Percentiles rank a stretch among this genome's conserved stretches.
Evolutionary conservation across 1,140 invertebrate genomes (phyloP).

Genomic region (Aporrectodea caliginosa): DNA sequence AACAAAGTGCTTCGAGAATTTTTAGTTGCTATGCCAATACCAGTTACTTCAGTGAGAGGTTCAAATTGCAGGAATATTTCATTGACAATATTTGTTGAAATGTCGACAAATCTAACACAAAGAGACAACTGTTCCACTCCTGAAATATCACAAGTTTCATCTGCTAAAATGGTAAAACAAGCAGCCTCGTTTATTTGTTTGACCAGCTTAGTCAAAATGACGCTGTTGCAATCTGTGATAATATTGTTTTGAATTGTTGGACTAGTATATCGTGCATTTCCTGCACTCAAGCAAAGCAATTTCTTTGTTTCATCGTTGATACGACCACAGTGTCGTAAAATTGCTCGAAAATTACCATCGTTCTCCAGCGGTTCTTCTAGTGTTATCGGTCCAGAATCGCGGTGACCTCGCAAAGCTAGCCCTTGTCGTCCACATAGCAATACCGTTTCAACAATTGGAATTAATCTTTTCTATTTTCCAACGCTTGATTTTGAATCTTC

Average conservation of each 20-base stretch:
- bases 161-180: conserved; percentile 14
- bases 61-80: conserved; percentile 17
- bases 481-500: background rate
- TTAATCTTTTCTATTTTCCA: conserved; percentile 15
- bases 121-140: conserved; percentile 18
- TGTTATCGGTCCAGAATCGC: conserved; percentile 22
- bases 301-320: conserved; percentile 6
- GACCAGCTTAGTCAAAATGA: conserved; percentile 12
- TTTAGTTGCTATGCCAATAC: conserved; percentile 5
- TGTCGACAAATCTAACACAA: conserved; percentile 16
- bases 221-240: conserved; percentile 5
- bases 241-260: conserved; percentile 17
- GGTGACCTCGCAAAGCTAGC: conserved; percentile 16
- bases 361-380: conserved; percentile 20
- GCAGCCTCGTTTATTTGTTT: conserved; percentile 15
- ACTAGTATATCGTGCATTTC: conserved; percentile 15
- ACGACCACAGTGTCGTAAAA: background rate
- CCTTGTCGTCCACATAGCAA: conserved; percentile 23
- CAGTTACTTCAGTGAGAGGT: conserved; percentile 8
- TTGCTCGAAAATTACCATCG: conserved; percentile 25
- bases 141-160: conserved; percentile 20
- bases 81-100: conserved; percentile 16
- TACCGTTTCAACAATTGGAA: conserved; percentile 20
- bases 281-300: background rate
- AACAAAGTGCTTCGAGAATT: conserved; percentile 8